Base-by-base conservation (phyloP, 2,888 invertebrate species). In the Catocala fraxini region DNA sequence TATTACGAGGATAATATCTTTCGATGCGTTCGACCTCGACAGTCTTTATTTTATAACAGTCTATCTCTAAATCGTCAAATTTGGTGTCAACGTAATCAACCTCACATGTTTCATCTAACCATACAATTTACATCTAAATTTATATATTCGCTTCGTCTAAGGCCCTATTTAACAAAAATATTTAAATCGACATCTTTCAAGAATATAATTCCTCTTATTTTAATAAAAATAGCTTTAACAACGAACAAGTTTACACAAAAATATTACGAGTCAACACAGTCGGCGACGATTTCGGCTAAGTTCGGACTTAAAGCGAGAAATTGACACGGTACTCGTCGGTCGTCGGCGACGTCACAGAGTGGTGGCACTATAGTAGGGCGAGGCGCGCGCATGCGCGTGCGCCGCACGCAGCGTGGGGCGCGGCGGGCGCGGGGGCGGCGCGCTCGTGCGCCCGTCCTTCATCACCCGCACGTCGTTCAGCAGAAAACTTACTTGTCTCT, bases 401-500 rank as follows among this genome's bases (percentile, higher is more conserved):
- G 80, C 70, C 66, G 81, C 77, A 80, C 83, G 84, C 78, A 79
- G 82, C 74, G 82, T 76, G 67, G 81, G 79, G 75, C 84, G 84
- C 71, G 80, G 81, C 64, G 79, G 25, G 59, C 75, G 81, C 67
- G 84, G 82, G 77, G 90, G 89, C 75, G 90, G 87, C 87, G 89
- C 88, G 85, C 89, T 93, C 91, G 88, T 88, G 84, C 94, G 93
- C 81, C 95, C 96, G 95, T 96, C 96, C 95, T 96, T 96, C 95
- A 96, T 96, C 95, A 96, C 95, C 95, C 96, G 96, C 93, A 96
- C 96, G 95, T 96, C 96, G 96, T 96, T 96, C 95, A 96, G 96
- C 95, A 96, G 96, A 95, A 96, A 96, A 97, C 97, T 97, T 97
- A 97, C 97, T 97, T 97, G 97, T 94, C 96, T 96, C 95, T 96